Evolutionary conservation across 2,113 vertebrate species (phyloP).

Genomic region (Psittacula cyanocephala): DNA sequence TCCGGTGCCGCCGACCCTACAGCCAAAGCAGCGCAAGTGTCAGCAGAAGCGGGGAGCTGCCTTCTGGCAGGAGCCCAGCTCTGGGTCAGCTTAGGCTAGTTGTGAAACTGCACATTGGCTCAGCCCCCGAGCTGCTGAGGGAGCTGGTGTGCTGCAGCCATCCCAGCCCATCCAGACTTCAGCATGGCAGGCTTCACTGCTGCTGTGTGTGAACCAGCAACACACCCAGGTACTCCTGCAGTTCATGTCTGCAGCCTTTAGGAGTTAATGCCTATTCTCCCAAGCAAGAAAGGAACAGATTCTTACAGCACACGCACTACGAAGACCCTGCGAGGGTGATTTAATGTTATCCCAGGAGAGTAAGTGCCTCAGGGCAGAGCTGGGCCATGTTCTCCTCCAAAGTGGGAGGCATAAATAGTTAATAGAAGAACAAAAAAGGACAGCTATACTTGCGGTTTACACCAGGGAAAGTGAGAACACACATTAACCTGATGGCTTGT

Average conservation of each 20-base stretch:
- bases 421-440: conserved; percentile 13
- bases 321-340: accelerated
- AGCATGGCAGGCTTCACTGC: accelerated
- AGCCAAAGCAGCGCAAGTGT: conserved; percentile 34
- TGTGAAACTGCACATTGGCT: neutral
- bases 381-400: neutral
- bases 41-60: neutral
- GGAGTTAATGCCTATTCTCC: neutral
- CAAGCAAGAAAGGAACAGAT: neutral
- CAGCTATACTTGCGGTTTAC: neutral
- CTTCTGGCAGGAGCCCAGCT: neutral
- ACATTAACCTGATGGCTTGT: neutral
- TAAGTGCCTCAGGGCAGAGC: neutral
- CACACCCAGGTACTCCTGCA: neutral
- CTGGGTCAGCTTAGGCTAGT: neutral
- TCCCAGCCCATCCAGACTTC: neutral
- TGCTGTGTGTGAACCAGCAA: neutral
- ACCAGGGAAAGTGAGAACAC: neutral
- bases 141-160: neutral
- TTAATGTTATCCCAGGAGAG: neutral
- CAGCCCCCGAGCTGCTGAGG: neutral
- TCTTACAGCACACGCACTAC: neutral
- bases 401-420: conserved; percentile 5
- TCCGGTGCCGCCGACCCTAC: accelerated
- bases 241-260: neutral